Percentiles rank a stretch among this genome's conserved stretches.
phyloP scores from a whole-genome alignment of 2,113 vertebrate genomes.

The Paramormyrops kingsleyae region DNA sequence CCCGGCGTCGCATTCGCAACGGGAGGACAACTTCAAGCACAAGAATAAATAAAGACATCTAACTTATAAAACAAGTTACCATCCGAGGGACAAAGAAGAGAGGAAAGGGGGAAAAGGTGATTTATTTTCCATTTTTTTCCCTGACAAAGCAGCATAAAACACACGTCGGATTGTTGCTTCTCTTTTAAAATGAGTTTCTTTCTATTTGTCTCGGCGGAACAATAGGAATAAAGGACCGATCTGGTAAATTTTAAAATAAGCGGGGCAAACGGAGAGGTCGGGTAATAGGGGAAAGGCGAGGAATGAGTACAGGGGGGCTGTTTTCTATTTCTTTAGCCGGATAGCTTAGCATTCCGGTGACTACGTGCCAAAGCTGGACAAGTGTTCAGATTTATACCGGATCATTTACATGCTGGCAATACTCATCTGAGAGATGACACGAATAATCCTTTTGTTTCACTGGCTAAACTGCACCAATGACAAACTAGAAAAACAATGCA shows the following conservation, averaged over 20 bases:
- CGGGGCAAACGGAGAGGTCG: neutral
- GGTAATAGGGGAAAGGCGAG: neutral
- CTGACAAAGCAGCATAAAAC: neutral
- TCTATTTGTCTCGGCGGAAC: neutral
- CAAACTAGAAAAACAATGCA: neutral
- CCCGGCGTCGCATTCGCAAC: slow-evolving; percentile 8
- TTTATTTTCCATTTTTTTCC: slow-evolving; percentile 6
- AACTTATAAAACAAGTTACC: slow-evolving; percentile 31
- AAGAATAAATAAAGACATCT: slow-evolving; percentile 39
- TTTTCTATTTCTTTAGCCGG: neutral
- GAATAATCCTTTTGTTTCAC: slow-evolving; percentile 1
- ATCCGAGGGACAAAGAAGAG: slow-evolving; percentile 31
- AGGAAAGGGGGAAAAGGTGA: slow-evolving; percentile 26
- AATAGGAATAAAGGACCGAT: neutral
- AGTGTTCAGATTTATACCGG: slow-evolving; percentile 2
- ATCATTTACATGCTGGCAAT: neutral
- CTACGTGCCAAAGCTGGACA: slow-evolving; percentile 12
- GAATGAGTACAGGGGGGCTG: neutral
- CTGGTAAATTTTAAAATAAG: slow-evolving; percentile 5
- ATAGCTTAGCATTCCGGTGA: slow-evolving; percentile 5
- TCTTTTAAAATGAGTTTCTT: neutral
- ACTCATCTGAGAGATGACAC: neutral
- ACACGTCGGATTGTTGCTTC: slow-evolving; percentile 18
- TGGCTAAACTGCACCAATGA: neutral
- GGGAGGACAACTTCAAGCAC: slow-evolving; percentile 33